Evolutionary conservation across 2,113 vertebrate species (phyloP).

Genomic region (Chlorocebus sabaeus): DNA sequence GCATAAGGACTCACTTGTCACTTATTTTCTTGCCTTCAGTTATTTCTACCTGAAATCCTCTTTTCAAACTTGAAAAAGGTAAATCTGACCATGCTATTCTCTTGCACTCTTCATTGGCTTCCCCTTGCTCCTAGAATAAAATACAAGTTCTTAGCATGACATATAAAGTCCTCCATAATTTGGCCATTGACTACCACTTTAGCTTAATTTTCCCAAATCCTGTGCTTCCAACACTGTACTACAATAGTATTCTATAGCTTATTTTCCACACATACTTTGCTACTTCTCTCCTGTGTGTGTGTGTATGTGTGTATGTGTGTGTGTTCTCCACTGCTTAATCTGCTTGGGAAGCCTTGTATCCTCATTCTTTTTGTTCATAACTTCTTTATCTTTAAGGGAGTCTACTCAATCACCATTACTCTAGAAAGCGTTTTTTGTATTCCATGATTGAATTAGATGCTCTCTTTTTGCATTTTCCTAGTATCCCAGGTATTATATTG

Average conservation of each 20-base stretch:
- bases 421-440: neutral
- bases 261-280: fast-evolving
- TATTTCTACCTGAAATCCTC: neutral
- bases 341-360: neutral
- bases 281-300: neutral
- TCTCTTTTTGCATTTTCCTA: conserved; percentile 6
- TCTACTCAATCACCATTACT: neutral
- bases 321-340: neutral
- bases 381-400: neutral
- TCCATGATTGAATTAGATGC: neutral
- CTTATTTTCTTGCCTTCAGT: neutral
- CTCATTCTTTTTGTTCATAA: neutral
- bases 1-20: neutral
- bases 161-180: neutral
- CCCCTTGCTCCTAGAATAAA: neutral
- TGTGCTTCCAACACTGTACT: neutral
- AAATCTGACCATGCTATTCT: neutral
- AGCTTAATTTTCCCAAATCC: neutral
- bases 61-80: neutral
- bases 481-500: neutral
- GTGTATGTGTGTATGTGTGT: no score
- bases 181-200: neutral
- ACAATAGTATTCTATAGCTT: neutral
- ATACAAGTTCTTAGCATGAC: neutral
- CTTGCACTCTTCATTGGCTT: neutral